Evolutionary conservation across 1,140 invertebrate genomes (phyloP), one percentile per base, ranked within the genome.

Genomic region (Popillia japonica): DNA sequence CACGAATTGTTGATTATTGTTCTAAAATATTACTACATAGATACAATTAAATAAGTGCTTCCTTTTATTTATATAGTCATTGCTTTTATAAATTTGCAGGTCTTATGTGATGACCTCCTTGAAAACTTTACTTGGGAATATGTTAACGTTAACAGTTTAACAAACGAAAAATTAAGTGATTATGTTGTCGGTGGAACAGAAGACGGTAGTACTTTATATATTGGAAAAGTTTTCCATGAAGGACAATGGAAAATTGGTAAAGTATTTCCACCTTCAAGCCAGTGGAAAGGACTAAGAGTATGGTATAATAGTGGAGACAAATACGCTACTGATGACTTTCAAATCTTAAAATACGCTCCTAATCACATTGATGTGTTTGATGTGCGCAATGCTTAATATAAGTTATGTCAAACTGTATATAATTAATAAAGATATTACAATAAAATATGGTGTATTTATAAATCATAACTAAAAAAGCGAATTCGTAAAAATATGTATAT

Each of bases 191-290:
- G 64, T 2, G 64, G 64, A 8, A 34, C 14, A 11, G 64, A 72
- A 22, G 64, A 1, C 11, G 64, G 64, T 11, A 27, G 14, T n/a
- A 72, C 64, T 4, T 22, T 72, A 10, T 72, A 72, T 72, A 72
- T 72, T 34, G 64, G 64, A 2, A 72, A 72, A 72, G 22, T 72
- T 11, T 72, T 72, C 22, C 64, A 72, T 34, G 23, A 72, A 72
- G 64, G 64, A 2, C 9, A 72, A 23, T 72, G 64, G 64, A 72
- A 72, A 23, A 72, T 72, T n/a, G 64, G 64, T n/a, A 72, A 72
- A 27, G 64, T 72, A n/a, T 72, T 72, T 72, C 64, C 64, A 64
- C 2, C 61, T 4, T 27, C 8, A 22, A 40, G 23, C n/a, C 7
- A 6, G n/a, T 27, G 8, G 6, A 40, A 27, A 72, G 64, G 64